Base-by-base conservation (phyloP, 2,888 invertebrate species). In the Dinocampus coccinellae region DNA sequence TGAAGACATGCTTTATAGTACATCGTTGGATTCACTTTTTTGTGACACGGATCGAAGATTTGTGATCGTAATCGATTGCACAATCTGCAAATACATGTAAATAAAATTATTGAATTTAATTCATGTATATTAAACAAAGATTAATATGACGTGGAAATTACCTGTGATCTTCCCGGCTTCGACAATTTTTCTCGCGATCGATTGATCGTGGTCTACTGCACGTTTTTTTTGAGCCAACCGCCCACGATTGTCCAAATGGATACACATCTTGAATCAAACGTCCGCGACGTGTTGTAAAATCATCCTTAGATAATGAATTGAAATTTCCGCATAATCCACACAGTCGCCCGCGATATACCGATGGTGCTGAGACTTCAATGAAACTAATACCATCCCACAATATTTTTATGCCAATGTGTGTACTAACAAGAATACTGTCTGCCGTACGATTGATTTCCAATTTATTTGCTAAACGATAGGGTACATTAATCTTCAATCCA, bases 281-380 rank as follows among this genome's bases (percentile, higher is more conserved):
- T 10, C 94, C 95, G 76, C 91, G 91, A 65, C 93, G 90, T 63
- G 92, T 92, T 76, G 89, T 92, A 83, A 96, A 91, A 88, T 97
- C 98, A 86, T 97, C 98, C 77, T 94, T 91, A 2, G 93, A 92
- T 75, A 94, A 90, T 58, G 93, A 93, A 88, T 98, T 98, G 88
- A 95, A 98, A 86, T 98, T 98, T 0, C 98, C 98, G 84, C 98
- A 98, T 20, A 98, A 89, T 13, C 98, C 98, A 84, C 97, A 97
- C 71, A 97, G 87, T 80, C 92, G 92, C 70, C 91, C 91, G 86
- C 92, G 95, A 88, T 92, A 95, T 67, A 88, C 89, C 73, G 90
- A 92, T 3, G 96, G 94, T 13, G 96, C 95, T 0, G 91, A 90
- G 0, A 94, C 91, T 89, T 98, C 97, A 73, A 97, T 89, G 84